Evolutionary conservation across 2,113 vertebrate species (phyloP), one percentile per base, ranked within the genome.

Genomic region (Rhinoderma darwinii): DNA sequence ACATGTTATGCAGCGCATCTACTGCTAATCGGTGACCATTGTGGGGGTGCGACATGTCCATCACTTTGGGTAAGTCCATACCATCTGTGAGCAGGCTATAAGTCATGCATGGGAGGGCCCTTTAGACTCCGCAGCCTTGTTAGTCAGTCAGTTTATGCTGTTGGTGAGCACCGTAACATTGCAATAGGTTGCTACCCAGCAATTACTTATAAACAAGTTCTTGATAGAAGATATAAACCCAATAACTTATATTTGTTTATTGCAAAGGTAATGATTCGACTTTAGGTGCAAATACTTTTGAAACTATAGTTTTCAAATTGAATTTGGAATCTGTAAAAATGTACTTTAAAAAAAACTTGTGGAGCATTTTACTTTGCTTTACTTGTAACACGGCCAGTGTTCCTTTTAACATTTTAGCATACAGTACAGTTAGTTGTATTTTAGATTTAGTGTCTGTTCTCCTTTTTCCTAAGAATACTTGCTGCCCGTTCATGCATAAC

Each of bases 401-500:
- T 15, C 22, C 7, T 80, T 59, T 80, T 27, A 37, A 30, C 32
- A 37, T 35, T 79, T 79, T 39, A 18, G 35, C 37, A 32, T 7
- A 22, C 15, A 37, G 32, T 56, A 59, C 32, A 30, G 74, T 50
- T 43, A 50, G 41, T 76, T 80, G 51, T 56, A 63, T 50, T 77
- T 59, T 10, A 75, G 4, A 35, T n/a, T n/a, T 43, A 77, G 20
- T 30, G 77, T 76, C 83, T 41, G 41, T 78, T 77, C 59, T 50
- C 54, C 41, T 54, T 35, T 85, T 47, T 85, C 59, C n/a, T 27
- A 85, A 78, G 22, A 78, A 63, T 66, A 27, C 30, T 61, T 43
- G n/a, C 25, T 41, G 70, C 15, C 63, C 43, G 59, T 39, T 51
- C 84, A 72, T 86, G 84, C 84, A 81, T 81, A 86, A 81, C 84